Conservation (phyloP, 2,888 invertebrate genomes). For the Melinaea menophilus region DNA sequence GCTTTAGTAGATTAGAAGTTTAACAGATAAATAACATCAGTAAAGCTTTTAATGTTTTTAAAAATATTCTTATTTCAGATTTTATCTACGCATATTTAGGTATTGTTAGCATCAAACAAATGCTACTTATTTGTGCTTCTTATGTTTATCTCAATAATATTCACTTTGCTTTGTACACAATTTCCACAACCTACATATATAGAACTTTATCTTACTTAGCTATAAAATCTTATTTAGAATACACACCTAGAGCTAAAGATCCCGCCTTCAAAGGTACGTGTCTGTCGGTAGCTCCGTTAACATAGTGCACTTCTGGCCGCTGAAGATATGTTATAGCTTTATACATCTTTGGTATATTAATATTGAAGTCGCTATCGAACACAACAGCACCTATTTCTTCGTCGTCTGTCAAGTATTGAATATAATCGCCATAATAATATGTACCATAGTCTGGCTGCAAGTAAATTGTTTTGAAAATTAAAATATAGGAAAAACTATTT, state of each 20-base stretch:
- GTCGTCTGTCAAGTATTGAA: conserved; percentile 55
- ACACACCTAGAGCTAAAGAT: conserved; percentile 59
- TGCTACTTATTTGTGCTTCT: no score
- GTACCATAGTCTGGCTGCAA: conserved; percentile 52
- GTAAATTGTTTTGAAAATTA: conserved; percentile 4
- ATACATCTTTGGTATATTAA: conserved; percentile 72
- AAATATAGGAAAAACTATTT: not conserved
- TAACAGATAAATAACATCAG: no score
- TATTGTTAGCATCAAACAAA: no score
- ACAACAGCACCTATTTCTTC: conserved; percentile 77
- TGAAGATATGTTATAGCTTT: conserved; percentile 67
- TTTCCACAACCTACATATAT: no score
- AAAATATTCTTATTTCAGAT: no score
- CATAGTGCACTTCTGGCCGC: conserved; percentile 70
- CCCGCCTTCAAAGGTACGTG: conserved; percentile 54
- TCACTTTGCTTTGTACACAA: no score
- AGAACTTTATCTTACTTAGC: no score
- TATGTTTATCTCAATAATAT: no score
- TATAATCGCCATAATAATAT: conserved; percentile 47
- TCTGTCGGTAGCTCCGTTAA: conserved; percentile 71
- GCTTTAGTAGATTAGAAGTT: no score
- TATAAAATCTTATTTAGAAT: not conserved
- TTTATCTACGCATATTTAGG: no score
- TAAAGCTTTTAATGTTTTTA: no score
- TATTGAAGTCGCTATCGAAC: conserved; percentile 71